A percentile compares a stretch with the other conserved stretches of the same genome.
phyloP scores from a whole-genome alignment of 2,888 invertebrate genomes.

The Cryptosula pallasiana region DNA sequence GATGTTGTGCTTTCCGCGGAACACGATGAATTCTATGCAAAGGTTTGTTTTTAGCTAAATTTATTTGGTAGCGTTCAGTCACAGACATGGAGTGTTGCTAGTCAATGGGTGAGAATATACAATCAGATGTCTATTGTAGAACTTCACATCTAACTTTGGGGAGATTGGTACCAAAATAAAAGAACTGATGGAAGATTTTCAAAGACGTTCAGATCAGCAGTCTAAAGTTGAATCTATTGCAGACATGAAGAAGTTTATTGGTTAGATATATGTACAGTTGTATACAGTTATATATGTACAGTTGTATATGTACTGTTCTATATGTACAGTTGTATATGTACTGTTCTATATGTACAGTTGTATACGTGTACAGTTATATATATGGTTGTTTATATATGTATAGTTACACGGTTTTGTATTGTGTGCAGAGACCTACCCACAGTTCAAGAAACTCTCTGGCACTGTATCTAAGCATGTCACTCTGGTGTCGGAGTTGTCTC shows the following conservation, averaged over 20 bases:
- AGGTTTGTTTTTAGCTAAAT: too few species aligned
- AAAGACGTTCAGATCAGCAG: constrained; percentile 87
- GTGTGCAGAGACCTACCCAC: constrained; percentile 83
- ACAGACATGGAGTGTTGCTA: too few species aligned
- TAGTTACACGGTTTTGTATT: neutral
- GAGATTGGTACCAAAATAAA: constrained; percentile 97
- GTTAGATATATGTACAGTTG: neutral
- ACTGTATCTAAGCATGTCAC: constrained; percentile 97
- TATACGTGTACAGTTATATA: neutral
- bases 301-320: neutral
- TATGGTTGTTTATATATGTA: neutral
- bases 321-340: neutral
- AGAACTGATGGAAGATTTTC: constrained; percentile 93
- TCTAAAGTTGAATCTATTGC: constrained; percentile 95
- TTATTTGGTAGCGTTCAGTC: too few species aligned
- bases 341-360: neutral
- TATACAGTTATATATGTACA: neutral
- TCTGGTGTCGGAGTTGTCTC: constrained; percentile 88
- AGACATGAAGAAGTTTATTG: constrained; percentile 74
- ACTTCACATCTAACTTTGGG: constrained; percentile 92
- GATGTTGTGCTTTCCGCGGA: constrained; percentile 91
- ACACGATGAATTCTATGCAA: constrained; percentile 94
- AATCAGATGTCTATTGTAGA: constrained; percentile 58
- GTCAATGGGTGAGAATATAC: too few species aligned
- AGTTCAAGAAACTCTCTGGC: constrained; percentile 71